Conservation (phyloP, 37 sponge, comb jelly and placozoan species). For the Amphimedon queenslandica region DNA sequence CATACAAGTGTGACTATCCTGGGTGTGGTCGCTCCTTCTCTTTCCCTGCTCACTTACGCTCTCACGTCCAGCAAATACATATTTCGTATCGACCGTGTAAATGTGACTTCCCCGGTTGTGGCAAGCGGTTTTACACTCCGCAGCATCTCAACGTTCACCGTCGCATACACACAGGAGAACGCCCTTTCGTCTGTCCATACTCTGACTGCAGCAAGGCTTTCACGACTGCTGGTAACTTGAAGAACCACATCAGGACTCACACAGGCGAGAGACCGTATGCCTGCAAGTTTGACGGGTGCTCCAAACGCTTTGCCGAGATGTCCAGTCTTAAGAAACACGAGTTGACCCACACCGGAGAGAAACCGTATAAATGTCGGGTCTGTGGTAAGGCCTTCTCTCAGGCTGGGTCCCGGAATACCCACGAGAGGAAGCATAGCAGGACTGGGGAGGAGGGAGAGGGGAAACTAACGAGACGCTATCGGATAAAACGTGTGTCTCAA, state of each 20-base stretch:
- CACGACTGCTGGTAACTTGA: constrained; percentile 81
- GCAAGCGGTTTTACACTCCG: constrained; percentile 81
- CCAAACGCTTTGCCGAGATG: constrained; percentile 79
- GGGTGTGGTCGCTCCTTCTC: constrained; percentile 76
- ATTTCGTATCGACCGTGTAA: constrained; percentile 75
- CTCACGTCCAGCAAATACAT: constrained; percentile 78
- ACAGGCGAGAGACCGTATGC: constrained; percentile 81
- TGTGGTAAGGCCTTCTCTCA: constrained; percentile 81
- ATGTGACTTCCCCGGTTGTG: constrained; percentile 82
- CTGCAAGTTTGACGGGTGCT: constrained; percentile 71
- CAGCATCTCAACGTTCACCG: constrained; percentile 81
- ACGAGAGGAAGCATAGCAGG: constrained; percentile 67
- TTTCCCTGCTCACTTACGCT: constrained; percentile 71
- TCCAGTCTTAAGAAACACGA: constrained; percentile 86
- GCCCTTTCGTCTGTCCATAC: constrained; percentile 78
- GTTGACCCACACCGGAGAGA: constrained; percentile 81
- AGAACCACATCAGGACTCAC: constrained; percentile 87
- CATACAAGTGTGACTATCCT: constrained; percentile 76
- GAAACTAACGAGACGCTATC: constrained; percentile 22
- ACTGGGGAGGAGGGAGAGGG: constrained; percentile 30
- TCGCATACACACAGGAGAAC: constrained; percentile 73
- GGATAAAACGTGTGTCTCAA: constrained; percentile 40
- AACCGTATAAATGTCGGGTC: constrained; percentile 76
- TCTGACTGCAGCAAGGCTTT: constrained; percentile 73
- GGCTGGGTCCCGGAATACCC: constrained; percentile 80